Conservation (phyloP, 1,140 invertebrate species). For the Zeugodacus cucurbitae region DNA sequence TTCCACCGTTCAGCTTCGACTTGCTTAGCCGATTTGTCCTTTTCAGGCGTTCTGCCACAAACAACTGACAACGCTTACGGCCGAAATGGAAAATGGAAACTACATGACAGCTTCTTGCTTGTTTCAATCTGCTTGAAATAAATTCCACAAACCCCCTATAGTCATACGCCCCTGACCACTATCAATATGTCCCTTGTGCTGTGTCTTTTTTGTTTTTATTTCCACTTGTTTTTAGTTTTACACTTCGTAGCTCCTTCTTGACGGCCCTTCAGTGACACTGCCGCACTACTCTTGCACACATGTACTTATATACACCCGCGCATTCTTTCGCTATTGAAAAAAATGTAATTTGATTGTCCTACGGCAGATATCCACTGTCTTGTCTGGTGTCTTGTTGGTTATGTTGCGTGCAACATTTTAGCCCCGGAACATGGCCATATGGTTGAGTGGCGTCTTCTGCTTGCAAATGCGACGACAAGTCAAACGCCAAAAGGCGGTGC, state of each 20-base stretch:
- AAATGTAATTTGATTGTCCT: not conserved
- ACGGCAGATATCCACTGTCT: not conserved
- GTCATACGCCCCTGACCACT: not conserved
- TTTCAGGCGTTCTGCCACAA: not conserved
- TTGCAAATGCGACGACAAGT: slow-evolving; percentile 69
- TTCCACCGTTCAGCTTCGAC: not conserved
- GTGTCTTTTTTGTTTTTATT: not conserved
- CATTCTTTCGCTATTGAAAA: not conserved
- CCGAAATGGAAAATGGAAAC: not conserved
- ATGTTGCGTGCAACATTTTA: slow-evolving; percentile 41
- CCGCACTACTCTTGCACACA: too few relatives aligned
- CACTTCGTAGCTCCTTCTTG: not conserved
- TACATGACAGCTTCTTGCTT: not conserved
- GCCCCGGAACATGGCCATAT: slow-evolving; percentile 59
- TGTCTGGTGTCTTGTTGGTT: not conserved
- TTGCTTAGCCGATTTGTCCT: not conserved
- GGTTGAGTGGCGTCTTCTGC: slow-evolving; percentile 57
- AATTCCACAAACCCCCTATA: not conserved
- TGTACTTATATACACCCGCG: not conserved
- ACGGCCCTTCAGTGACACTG: not conserved
- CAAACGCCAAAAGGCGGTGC: slow-evolving; percentile 83
- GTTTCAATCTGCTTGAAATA: not conserved
- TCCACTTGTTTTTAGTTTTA: not conserved
- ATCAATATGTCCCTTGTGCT: not conserved
- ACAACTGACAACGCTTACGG: not conserved